Base-by-base conservation (phyloP, 2,797 vertebrate genomes). In the Cossypha caffra region DNA sequence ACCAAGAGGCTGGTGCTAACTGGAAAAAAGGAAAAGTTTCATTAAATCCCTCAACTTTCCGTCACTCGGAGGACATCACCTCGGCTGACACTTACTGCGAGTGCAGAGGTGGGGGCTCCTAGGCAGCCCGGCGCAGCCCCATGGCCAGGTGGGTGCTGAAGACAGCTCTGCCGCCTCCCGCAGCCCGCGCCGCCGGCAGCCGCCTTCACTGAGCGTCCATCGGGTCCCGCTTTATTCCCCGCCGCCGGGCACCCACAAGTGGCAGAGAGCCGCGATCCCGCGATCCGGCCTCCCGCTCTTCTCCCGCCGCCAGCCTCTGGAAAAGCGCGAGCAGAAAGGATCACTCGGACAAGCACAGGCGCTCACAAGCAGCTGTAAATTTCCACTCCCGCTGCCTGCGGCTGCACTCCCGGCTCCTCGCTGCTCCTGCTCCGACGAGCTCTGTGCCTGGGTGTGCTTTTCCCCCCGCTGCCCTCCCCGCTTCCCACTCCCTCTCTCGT, bases 391-490 rank as follows among this genome's bases (percentile, higher is more conserved):
- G 75, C 81, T 91, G 92, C 96, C 94, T 64, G 93, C 59, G 88
- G 95, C 97, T 88, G 51, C 55, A 90, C 96, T 97, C 95, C 82
- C 81, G 87, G 96, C 96, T 97, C 86, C 96, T 85, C 88, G 37
- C 73, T 66, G 96, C 1, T 90, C 90, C 96, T 95, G 97, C 97
- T 98, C 98, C 97, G 96, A 96, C 98, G 98, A 98, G 98, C 98
- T 98, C 97, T 23, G 86, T 74, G 89, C 16, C 90, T 42, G 90
- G 61, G 5, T 88, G 88, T 80, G 95, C 67, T 50, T 80, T 74
- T 95, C 7, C 52, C 71, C 73, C 66, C 77, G 0, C 54, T 63
- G 88, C 96, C 87, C 83, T 95, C 84, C 94, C 77, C 25, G 16
- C 77, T 86, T 77, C 92, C 88, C 84, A 61, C 86, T 90, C 90